Evolutionary conservation across 2,888 invertebrate species (phyloP).

Genomic region (Drosophila mettleri): DNA sequence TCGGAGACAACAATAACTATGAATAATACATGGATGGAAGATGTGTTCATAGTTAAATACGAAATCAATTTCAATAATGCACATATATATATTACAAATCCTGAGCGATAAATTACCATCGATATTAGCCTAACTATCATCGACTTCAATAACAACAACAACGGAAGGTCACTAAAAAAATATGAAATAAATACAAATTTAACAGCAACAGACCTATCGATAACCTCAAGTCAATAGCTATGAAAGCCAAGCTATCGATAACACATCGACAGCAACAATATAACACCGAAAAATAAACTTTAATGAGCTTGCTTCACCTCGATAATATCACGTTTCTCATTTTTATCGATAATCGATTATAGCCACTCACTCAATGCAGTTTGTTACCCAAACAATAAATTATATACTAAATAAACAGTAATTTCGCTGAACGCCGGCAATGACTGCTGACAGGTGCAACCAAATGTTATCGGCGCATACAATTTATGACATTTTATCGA

Average conservation of each 20-base stretch:
- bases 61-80: too few species aligned
- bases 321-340: background rate
- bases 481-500: constrained; percentile 25
- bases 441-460: background rate
- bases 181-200: too few species aligned
- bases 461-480: constrained; percentile 7
- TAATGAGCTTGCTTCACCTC: too few species aligned
- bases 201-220: too few species aligned
- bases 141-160: background rate
- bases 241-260: too few species aligned
- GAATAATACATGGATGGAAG: background rate
- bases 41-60: background rate
- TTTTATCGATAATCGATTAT: too few species aligned
- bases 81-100: background rate
- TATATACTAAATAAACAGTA: background rate
- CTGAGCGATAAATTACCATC: background rate
- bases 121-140: background rate
- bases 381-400: background rate
- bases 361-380: background rate
- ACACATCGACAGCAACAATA: too few species aligned
- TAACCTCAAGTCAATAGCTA: too few species aligned
- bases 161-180: too few species aligned
- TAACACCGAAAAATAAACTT: background rate
- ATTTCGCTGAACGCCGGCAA: background rate
- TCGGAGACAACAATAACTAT: background rate